Percentiles rank a stretch among this genome's conserved stretches.
Conservation (phyloP, 2,113 vertebrate genomes). For the Panthera uncia region DNA sequence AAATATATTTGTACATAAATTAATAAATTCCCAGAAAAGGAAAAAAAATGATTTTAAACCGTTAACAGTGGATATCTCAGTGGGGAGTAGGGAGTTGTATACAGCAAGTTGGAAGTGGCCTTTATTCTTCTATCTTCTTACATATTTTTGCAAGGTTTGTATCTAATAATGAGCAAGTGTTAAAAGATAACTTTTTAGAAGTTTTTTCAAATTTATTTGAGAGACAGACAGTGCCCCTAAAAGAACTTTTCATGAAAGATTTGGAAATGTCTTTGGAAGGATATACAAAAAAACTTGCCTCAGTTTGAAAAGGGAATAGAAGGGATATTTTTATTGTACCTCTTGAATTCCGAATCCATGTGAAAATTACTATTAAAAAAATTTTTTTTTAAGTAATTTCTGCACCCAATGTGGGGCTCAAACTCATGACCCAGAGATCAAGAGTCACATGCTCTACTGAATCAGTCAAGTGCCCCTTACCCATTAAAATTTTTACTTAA, state of each 20-base stretch:
- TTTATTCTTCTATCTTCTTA: slow-evolving; percentile 25
- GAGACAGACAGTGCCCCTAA: not conserved
- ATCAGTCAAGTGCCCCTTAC: not conserved
- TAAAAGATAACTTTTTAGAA: slow-evolving; percentile 17
- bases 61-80: not conserved
- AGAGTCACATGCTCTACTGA: not conserved
- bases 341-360: slow-evolving; percentile 28
- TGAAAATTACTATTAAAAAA: slow-evolving; percentile 12
- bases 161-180: not conserved
- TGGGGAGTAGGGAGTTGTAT: not conserved
- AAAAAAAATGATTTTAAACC: not conserved
- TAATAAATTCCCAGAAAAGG: slow-evolving; percentile 31
- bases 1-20: slow-evolving; percentile 18
- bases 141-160: not conserved
- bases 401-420: not conserved
- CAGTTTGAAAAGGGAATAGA: not conserved
- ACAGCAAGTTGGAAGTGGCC: not conserved
- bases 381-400: not conserved
- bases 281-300: not conserved
- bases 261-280: slow-evolving; percentile 36
- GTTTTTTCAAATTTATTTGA: not conserved
- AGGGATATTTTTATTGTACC: not conserved
- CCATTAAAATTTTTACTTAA: slow-evolving; percentile 49
- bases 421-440: not conserved
- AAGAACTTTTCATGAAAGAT: slow-evolving; percentile 22